Evolutionary conservation across 1,140 invertebrate species (phyloP).

Genomic region (Aphidius ervi): DNA sequence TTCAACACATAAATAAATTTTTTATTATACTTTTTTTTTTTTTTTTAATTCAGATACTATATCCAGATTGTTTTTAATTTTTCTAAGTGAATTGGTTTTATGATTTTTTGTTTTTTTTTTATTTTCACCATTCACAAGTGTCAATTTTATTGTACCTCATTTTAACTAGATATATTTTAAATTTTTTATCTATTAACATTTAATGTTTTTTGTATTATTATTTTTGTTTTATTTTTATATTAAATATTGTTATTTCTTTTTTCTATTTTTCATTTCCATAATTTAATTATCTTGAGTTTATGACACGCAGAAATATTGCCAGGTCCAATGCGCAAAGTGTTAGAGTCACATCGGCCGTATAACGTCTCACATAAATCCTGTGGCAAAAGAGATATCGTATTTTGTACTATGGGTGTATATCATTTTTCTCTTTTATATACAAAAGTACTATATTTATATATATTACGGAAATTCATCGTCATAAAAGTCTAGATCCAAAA

Average conservation of each 20-base stretch:
- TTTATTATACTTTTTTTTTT: slow-evolving; percentile 1
- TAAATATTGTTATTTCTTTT: neutral
- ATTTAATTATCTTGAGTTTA: slow-evolving; percentile 50
- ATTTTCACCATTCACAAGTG: slow-evolving; percentile 1
- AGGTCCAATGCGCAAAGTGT: slow-evolving; percentile 14
- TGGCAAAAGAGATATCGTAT: slow-evolving; percentile 30
- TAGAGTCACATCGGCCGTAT: slow-evolving; percentile 36
- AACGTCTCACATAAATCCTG: slow-evolving; percentile 36
- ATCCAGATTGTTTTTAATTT: slow-evolving; percentile 47
- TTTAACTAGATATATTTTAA: neutral
- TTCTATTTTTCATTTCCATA: slow-evolving; percentile 40
- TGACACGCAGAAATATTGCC: slow-evolving; percentile 24
- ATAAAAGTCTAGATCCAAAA: too few species aligned
- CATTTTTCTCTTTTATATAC: too few species aligned
- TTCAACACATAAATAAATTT: neutral
- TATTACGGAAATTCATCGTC: slow-evolving; percentile 5
- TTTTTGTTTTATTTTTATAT: neutral
- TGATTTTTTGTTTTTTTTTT: slow-evolving; percentile 32
- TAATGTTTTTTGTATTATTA: slow-evolving; percentile 5
- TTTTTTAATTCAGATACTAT: slow-evolving; percentile 40
- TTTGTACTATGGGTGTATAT: slow-evolving; percentile 17
- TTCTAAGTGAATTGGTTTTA: slow-evolving; percentile 49
- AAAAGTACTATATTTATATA: neutral
- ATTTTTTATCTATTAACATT: slow-evolving; percentile 17
- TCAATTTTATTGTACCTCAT: neutral